Percentiles rank a stretch among this genome's conserved stretches.
phyloP scores from a whole-genome alignment of 2,797 vertebrate genomes.

The Margarornis squamiger region DNA sequence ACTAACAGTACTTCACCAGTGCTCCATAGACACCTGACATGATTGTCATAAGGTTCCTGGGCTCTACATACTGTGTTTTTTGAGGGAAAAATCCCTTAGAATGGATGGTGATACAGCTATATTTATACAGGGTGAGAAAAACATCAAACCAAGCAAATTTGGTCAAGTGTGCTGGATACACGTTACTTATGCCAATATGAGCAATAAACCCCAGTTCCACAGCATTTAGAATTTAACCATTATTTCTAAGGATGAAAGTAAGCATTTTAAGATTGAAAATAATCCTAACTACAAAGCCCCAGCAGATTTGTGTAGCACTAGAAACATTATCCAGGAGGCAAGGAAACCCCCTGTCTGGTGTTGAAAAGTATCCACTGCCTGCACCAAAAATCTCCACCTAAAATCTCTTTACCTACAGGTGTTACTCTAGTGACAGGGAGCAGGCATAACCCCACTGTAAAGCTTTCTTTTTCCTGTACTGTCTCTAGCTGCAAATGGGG shows the following conservation, averaged over 20 bases:
- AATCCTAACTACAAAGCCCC: neutral
- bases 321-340: neutral
- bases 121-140: neutral
- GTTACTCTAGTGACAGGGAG: neutral
- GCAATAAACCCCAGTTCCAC: neutral
- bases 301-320: neutral
- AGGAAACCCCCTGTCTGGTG: neutral
- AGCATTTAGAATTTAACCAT: neutral
- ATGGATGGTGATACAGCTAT: neutral
- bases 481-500: neutral
- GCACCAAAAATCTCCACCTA: neutral
- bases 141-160: neutral
- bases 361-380: neutral
- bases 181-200: fast-evolving
- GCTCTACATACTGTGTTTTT: neutral
- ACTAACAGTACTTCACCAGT: neutral
- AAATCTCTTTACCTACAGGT: neutral
- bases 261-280: neutral
- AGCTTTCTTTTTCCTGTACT: neutral
- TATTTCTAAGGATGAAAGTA: neutral
- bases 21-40: neutral
- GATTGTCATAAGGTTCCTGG: neutral
- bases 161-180: fast-evolving
- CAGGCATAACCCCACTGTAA: fast-evolving
- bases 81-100: neutral